A percentile compares a stretch with the other conserved stretches of the same genome.
Conservation (phyloP, 2,888 invertebrate species). For the Lobophora halterata region DNA sequence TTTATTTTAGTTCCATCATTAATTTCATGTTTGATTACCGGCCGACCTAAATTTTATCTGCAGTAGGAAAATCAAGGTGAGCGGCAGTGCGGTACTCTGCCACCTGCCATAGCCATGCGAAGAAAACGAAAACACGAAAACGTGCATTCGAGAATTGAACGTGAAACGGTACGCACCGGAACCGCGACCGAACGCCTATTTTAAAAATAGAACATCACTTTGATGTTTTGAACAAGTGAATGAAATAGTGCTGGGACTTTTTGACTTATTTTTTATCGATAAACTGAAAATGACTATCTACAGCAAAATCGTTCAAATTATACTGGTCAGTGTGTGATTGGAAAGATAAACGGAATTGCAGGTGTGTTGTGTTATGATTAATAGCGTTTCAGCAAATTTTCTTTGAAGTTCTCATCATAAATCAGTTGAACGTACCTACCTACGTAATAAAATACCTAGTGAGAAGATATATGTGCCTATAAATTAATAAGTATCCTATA, state of each 20-base stretch:
- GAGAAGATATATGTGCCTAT: no score
- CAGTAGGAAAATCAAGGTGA: slow-evolving; percentile 65
- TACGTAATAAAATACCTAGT: no score
- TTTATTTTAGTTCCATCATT: no score
- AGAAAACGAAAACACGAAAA: slow-evolving; percentile 39
- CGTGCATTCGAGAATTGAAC: slow-evolving; percentile 51
- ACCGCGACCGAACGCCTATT: slow-evolving; percentile 22
- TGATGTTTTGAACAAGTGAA: slow-evolving; percentile 13
- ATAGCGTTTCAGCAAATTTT: slow-evolving; percentile 1
- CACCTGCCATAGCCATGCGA: slow-evolving; percentile 35
- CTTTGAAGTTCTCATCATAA: neutral
- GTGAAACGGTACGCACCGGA: slow-evolving; percentile 49
- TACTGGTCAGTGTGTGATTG: slow-evolving; percentile 69
- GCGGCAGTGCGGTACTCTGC: slow-evolving; percentile 35
- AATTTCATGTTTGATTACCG: slow-evolving; percentile 9
- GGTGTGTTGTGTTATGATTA: slow-evolving; percentile 37
- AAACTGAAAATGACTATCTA: slow-evolving; percentile 68
- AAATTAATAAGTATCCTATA: no score
- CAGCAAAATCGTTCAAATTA: slow-evolving; percentile 76
- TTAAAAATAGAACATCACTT: slow-evolving; percentile 27
- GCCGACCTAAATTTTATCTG: slow-evolving; percentile 20
- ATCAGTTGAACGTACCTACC: no score
- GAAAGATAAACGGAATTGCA: slow-evolving; percentile 35
- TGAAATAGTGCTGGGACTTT: slow-evolving; percentile 29
- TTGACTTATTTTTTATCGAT: slow-evolving; percentile 21